phyloP scores from a whole-genome alignment of 2,113 vertebrate species.

The Carassius gibelio region DNA sequence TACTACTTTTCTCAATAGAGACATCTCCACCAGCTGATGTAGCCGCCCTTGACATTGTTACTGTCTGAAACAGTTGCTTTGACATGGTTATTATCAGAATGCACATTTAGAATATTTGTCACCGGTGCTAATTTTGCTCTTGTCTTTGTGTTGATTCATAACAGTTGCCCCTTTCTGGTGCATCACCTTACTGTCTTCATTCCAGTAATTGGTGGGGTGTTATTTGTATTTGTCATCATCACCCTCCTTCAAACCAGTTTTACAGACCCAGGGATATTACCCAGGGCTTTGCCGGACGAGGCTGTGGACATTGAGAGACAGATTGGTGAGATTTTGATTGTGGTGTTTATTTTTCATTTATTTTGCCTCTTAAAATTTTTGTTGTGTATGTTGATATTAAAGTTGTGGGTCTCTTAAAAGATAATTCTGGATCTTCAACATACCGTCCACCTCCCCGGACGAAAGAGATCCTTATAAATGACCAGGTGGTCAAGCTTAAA shows the following conservation, averaged over 20 bases:
- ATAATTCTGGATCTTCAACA: conserved; percentile 87
- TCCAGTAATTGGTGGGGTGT: conserved; percentile 86
- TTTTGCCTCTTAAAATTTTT: neutral
- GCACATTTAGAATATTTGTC: neutral
- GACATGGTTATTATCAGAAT: no score
- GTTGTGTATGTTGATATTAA: neutral
- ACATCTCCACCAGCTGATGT: conserved; percentile 20
- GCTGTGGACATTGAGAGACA: conserved; percentile 90
- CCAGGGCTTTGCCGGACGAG: conserved; percentile 90
- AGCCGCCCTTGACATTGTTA: neutral
- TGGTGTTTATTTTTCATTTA: neutral
- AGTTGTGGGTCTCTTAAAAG: conserved; percentile 67
- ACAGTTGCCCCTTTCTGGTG: conserved; percentile 93
- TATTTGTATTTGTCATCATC: conserved; percentile 90
- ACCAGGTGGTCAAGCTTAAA: conserved; percentile 92
- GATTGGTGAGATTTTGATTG: conserved; percentile 80
- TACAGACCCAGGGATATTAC: conserved; percentile 93
- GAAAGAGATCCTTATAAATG: conserved; percentile 91
- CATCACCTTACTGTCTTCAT: conserved; percentile 86
- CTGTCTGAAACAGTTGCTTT: neutral
- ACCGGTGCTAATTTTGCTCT: neutral
- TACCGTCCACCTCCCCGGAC: conserved; percentile 91
- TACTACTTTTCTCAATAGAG: neutral
- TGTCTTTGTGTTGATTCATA: neutral
- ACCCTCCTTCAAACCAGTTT: conserved; percentile 92